Evolutionary conservation across 2,888 invertebrate genomes (phyloP).

Genomic region (Ormyrus thymus): DNA sequence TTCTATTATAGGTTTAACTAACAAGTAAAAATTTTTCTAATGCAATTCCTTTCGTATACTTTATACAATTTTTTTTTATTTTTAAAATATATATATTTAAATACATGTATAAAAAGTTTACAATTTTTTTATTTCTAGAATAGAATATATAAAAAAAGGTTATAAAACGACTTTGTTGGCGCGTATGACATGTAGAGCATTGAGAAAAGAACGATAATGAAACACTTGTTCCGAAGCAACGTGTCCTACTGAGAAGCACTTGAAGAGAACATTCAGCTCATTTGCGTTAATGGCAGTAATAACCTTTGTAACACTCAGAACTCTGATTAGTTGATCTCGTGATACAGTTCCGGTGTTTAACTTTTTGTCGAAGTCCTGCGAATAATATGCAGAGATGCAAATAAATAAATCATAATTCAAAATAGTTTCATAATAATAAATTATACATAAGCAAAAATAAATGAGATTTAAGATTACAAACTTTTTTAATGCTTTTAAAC

Average conservation of each 20-base stretch:
- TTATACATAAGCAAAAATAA: not conserved
- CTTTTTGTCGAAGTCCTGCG: slow-evolving; percentile 82
- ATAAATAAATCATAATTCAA: not conserved
- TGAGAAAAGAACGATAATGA: slow-evolving; percentile 83
- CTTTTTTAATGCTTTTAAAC: not conserved
- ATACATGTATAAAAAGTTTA: too few species aligned
- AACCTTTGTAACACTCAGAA: slow-evolving; percentile 81
- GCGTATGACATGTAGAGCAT: slow-evolving; percentile 81
- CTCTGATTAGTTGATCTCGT: slow-evolving; percentile 80
- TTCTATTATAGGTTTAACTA: not conserved
- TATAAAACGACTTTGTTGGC: slow-evolving; percentile 63
- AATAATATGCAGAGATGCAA: slow-evolving; percentile 26
- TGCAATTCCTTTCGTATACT: not conserved
- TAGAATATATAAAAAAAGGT: slow-evolving; percentile 9
- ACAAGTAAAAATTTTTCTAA: not conserved
- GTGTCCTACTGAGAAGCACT: slow-evolving; percentile 83
- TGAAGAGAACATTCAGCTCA: slow-evolving; percentile 83
- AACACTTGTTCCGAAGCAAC: slow-evolving; percentile 81
- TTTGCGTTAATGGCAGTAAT: slow-evolving; percentile 80
- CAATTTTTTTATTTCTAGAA: too few species aligned
- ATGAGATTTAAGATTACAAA: not conserved
- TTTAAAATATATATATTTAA: not conserved
- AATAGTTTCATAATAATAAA: not conserved
- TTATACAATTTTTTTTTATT: not conserved
- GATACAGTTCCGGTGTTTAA: slow-evolving; percentile 81